Base-by-base conservation (phyloP, 2,113 vertebrate genomes). In the Caloenas nicobarica region DNA sequence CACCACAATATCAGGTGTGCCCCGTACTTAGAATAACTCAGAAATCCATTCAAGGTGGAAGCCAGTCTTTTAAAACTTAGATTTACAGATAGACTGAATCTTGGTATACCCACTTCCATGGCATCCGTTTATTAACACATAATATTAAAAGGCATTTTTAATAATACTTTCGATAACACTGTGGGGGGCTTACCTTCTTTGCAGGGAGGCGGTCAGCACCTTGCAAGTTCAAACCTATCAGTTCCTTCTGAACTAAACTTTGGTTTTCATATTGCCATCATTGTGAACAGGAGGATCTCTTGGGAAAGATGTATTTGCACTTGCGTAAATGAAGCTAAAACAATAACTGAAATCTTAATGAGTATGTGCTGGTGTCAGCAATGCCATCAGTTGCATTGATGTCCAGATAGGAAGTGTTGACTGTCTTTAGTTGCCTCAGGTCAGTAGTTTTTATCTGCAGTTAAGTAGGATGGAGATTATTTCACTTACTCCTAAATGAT, bases 401-500 rank as follows among this genome's bases (percentile, higher is more conserved):
- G 46, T 65, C 61, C 79, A 64, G 56, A 69, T 0, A 60, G 73
- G 62, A 92, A 88, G 33, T 12, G n/a, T 51, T 7, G 40, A 40
- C 81, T 44, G 5, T 40, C 64, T 86, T 69, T 76, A 76, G 85
- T 71, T 91, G 65, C 72, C 79, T 81, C 21, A 38, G 86, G 70
- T 79, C 92, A 79, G 57, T 87, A 70, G 66, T 74, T 94, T 94
- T 92, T 80, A 57, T 87, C 71, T 94, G 60, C 81, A 73, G 58
- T 60, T 78, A 65, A 72, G 48, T 15, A 78, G 66, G 57, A 72
- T 26, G 11, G 64, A 60, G 38, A 88, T 84, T 86, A 58, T 62
- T 97, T 87, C 77, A 93, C 72, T 94, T 96, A 64, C 64, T 61
- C 81, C 74, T 95, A 85, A 94, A 70, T 84, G 76, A 88, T 89